These are phyloP conservation scores for Tachina grossa DNA, from an alignment of 2,888 invertebrate species.

Conservation along the genomic window DNA sequence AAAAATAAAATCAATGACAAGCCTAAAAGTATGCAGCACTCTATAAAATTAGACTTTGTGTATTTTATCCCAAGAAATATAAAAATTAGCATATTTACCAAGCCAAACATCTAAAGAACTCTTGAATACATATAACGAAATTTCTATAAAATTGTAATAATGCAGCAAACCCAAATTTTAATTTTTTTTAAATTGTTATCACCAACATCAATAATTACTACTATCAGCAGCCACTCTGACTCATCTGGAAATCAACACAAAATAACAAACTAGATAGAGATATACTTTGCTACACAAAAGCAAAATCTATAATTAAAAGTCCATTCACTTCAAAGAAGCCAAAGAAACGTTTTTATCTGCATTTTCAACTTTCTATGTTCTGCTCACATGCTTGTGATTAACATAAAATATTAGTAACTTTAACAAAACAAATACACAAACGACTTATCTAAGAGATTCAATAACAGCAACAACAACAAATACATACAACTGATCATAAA, in stretches of 20 bases:
- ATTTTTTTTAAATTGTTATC: neutral
- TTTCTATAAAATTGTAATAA: neutral
- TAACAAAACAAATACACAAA: neutral
- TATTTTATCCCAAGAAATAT: too few relatives aligned
- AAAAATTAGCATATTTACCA: too few relatives aligned
- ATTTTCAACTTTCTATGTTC: slow-evolving; percentile 1
- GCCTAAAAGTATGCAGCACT: neutral
- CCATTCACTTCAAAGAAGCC: slow-evolving; percentile 58
- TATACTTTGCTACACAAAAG: neutral
- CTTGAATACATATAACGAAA: too few relatives aligned
- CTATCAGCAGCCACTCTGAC: neutral
- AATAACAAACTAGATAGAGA: slow-evolving; percentile 1
- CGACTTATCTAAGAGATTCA: slow-evolving; percentile 14
- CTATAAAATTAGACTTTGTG: neutral
- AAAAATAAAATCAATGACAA: too few relatives aligned
- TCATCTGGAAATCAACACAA: neutral
- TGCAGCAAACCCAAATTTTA: neutral
- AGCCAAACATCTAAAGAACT: too few relatives aligned
- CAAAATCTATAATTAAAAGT: neutral
- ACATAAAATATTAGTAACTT: slow-evolving; percentile 25
- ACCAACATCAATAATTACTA: neutral
- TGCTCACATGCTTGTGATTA: slow-evolving; percentile 13
- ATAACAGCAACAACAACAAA: slow-evolving; percentile 2
- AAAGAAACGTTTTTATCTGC: slow-evolving; percentile 54
- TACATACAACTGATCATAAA: slow-evolving; percentile 22